Evolutionary conservation across 2,113 vertebrate genomes (phyloP).

Genomic region (Amphiprion ocellaris): DNA sequence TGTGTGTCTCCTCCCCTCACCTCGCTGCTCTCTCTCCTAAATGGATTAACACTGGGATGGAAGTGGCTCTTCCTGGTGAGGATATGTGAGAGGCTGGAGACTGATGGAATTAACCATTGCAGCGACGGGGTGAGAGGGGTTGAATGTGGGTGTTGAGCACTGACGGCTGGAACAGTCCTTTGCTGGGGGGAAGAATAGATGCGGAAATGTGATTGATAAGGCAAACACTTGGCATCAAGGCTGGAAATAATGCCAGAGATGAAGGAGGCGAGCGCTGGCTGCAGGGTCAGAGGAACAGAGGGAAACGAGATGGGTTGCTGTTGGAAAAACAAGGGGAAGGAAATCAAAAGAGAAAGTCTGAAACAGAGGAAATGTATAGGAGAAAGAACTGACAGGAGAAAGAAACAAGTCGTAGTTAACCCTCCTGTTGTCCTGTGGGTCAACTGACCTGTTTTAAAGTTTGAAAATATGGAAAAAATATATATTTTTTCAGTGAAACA

Average conservation of each 20-base stretch:
- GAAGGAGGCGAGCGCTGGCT: constrained; percentile 33
- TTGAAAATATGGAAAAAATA: too few species aligned
- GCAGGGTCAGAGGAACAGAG: constrained; percentile 57
- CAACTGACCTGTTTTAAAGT: too few species aligned
- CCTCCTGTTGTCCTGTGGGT: too few species aligned
- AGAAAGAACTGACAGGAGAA: neutral
- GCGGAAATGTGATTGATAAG: constrained; percentile 77
- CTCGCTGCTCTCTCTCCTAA: constrained; percentile 56
- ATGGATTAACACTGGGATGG: constrained; percentile 75
- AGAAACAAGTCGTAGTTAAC: neutral
- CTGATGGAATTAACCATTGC: constrained; percentile 80
- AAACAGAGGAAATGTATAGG: neutral
- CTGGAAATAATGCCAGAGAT: constrained; percentile 59
- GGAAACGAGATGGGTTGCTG: constrained; percentile 29
- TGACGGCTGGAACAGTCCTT: constrained; percentile 73
- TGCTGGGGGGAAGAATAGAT: constrained; percentile 70
- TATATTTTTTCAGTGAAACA: too few species aligned
- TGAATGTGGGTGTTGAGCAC: constrained; percentile 70
- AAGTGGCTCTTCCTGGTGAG: constrained; percentile 59
- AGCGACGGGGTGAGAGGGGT: constrained; percentile 62
- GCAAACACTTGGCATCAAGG: constrained; percentile 69
- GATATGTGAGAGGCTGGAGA: constrained; percentile 71
- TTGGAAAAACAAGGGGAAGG: neutral
- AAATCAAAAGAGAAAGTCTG: constrained; percentile 9
- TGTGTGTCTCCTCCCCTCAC: constrained; percentile 22